Evolutionary conservation across 2,113 vertebrate genomes (phyloP), one percentile per base, ranked within the genome.

Genomic region (Leucopternis melanops): DNA sequence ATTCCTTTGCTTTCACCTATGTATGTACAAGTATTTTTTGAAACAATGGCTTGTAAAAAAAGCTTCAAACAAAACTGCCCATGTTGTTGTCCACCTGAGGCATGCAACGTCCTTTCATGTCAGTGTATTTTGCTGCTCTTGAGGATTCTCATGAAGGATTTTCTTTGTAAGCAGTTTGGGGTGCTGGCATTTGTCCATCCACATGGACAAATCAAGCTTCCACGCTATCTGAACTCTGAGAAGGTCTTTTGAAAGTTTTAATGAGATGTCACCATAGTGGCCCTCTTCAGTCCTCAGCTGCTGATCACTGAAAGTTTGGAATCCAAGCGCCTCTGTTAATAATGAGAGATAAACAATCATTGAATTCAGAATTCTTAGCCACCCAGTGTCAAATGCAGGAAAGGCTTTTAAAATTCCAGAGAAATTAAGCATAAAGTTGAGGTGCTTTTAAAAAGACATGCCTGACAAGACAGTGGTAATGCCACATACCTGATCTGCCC

Each of bases 211-310:
- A 90, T 79, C 70, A 91, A 80, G 81, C 70, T 88, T 90, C 80
- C 83, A 86, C 78, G 81, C 93, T 93, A 93, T 96, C 70, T 87
- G 89, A 85, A 77, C 88, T 93, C 78, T 85, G 70, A 93, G 73
- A 89, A 94, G 38, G 85, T 75, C 96, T 94, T 96, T 96, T 96
- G 85, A 95, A 84, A 92, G 59, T 92, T 97, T 96, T 97, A 96
- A 97, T 97, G 95, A 97, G 96, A 87, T 94, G 88, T 81, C 78
- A 97, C 38, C 36, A 83, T 32, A 66, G 80, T 1, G 3, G 79
- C 59, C 44, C 74, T 47, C 81, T 82, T 95, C 49, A 66, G 65
- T 89, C 73, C 67, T 86, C 57, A 45, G 81, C 44, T 91, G 63
- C 91, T 91, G 59, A 75, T 89, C 70, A 55, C 78, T 89, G 62